Evolutionary conservation across 2,113 vertebrate genomes (phyloP), one percentile per base, ranked within the genome.

Genomic region (Mionectes macconnelli): DNA sequence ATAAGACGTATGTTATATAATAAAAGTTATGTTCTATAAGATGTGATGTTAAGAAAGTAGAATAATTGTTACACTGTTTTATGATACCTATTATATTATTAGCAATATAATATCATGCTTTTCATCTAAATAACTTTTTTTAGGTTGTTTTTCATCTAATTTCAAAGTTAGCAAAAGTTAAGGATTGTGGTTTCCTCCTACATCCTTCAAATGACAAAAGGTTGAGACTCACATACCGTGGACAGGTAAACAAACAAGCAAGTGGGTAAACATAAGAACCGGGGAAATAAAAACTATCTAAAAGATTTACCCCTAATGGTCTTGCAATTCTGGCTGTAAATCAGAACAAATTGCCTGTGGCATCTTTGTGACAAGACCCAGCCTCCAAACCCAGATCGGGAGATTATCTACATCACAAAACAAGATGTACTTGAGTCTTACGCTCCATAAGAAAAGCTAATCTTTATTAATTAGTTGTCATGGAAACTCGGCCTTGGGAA

Each of bases 401-500:
- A 93, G 93, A 96, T 96, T 87, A 96, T 70, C 96, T 77, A 8
- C 91, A 87, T 67, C 70, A 93, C 89, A 70, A 96, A 94, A 94
- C 70, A 94, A 95, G 91, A 95, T 93, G 67, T 95, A 78, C 83
- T 87, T 18, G 64, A 90, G 73, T 85, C 59, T 87, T 87, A 87
- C 0, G 1, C 57, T 70, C 62, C 35, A 69, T 44, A 59, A 91
- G 92, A 91, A 92, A 95, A 94, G 74, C 67, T 96, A 77, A 96
- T 96, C 95, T 95, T 92, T 87, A 87, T 96, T 96, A 93, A 95
- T 95, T 92, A 96, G 89, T 85, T 85, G 81, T 74, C 84, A 93
- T 63, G 87, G 96, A 85, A 94, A 96, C 81, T 74, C 9, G 15
- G 81, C 59, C 75, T 91, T 85, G 53, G 39, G 67, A 92, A 87